Conservation (phyloP, 2,113 vertebrate species). For the Pheucticus melanocephalus region DNA sequence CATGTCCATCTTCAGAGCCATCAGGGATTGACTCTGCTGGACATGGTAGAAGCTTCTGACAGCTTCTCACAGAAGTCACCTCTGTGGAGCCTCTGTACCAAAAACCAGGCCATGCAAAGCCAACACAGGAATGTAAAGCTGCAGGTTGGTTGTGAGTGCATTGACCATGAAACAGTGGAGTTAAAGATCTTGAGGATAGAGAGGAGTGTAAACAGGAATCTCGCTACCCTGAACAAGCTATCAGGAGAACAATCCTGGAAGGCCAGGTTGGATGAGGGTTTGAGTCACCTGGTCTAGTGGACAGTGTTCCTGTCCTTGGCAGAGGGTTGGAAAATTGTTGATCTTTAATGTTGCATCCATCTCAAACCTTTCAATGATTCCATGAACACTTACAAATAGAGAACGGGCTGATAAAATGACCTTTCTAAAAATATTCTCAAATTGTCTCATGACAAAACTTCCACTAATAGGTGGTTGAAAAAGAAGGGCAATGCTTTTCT, state of each 20-base stretch:
- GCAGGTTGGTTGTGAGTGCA: neutral
- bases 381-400: neutral
- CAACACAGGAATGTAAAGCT: neutral
- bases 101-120: neutral
- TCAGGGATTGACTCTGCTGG: rapidly evolving
- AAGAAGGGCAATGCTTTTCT: neutral
- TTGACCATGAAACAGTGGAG: neutral
- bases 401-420: neutral
- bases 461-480: neutral
- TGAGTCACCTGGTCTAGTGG: neutral
- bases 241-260: neutral
- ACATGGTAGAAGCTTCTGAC: neutral
- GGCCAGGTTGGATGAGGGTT: neutral
- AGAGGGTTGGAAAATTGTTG: neutral
- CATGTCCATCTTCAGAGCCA: neutral
- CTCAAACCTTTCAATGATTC: neutral
- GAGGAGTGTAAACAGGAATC: neutral
- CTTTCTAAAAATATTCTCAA: neutral
- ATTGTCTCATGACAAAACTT: neutral
- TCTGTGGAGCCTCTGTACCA: rapidly evolving
- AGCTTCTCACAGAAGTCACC: neutral
- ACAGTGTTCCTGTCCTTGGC: neutral
- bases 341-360: neutral
- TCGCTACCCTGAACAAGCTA: too few species aligned
- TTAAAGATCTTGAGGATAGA: neutral